Base-by-base conservation (phyloP, 2,113 vertebrate genomes). In the Phycodurus eques region DNA sequence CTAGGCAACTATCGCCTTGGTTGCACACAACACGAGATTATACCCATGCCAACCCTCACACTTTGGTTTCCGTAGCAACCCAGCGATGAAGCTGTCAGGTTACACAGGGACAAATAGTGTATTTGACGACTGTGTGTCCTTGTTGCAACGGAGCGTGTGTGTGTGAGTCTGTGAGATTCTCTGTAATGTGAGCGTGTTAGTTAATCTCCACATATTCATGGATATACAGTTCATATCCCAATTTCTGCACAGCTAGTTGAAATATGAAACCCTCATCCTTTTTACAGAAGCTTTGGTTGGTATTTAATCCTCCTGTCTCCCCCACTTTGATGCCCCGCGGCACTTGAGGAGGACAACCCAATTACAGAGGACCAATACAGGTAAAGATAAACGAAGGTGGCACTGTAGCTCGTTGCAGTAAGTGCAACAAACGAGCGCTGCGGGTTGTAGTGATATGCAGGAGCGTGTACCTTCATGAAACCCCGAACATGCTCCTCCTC, bases 401-500 rank as follows among this genome's bases (percentile, higher is more conserved):
- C 19, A 15, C 13, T 15, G 46, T 1, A 1, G 46, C 14, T 39
- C 35, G 35, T 39, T 27, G 27, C 27, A 27, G 27, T 27, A 27
- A 27, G 27, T 27, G 27, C 27, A 27, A 27, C 27, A 27, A 27
- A 27, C 27, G 27, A 1, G 27, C 27, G 27, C 27, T 27, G 27
- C 27, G 27, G 27, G 27, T 27, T 39, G 35, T 11, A 12, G 54
- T 57, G 54, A 57, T 57, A 57, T 22, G 10, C 22, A 60, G 12
- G 57, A 60, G 27, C 27, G 27, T 14, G 39, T 92, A 98, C 98
- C 96, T 98, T 98, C 89, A 99, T 94, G 86, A 99, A 98, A 71
- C 96, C 92, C 85, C 98, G 96, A 79, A 98, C 93, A 61, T 98
- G 95, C 51, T 99, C 97, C 83, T 99, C 98, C 81, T 98, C 97